Conservation (phyloP, 53 echinoderm and acorn worm species). For the Luidia sarsii region DNA sequence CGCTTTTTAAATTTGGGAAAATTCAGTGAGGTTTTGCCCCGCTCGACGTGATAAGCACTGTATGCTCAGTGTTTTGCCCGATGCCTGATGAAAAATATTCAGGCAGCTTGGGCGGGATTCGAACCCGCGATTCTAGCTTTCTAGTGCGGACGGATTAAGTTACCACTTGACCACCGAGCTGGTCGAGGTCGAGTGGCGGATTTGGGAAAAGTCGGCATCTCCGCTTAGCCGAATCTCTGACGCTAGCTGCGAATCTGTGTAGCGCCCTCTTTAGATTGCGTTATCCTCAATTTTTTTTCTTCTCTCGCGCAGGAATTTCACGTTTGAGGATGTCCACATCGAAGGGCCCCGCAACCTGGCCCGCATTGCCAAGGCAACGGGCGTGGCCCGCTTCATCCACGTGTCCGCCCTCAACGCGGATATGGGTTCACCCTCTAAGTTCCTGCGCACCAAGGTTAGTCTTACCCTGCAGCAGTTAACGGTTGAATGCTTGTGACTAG, state of each 20-base stretch:
- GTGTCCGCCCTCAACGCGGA: constrained; percentile 86
- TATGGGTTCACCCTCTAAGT: constrained; percentile 73
- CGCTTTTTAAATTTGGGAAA: too few relatives aligned
- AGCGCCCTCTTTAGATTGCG: too few relatives aligned
- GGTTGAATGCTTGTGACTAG: too few relatives aligned
- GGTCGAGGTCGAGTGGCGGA: too few relatives aligned
- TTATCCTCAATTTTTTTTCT: not conserved
- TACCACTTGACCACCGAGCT: not conserved
- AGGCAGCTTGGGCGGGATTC: too few relatives aligned
- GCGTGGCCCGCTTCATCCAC: constrained; percentile 79
- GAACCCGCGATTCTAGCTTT: too few relatives aligned
- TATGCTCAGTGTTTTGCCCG: not conserved
- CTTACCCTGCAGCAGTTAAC: not conserved
- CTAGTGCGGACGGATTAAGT: not conserved
- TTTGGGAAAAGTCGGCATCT: too few relatives aligned
- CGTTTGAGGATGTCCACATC: constrained; percentile 83
- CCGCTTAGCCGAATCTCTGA: too few relatives aligned
- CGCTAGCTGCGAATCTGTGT: too few relatives aligned
- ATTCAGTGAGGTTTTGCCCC: too few relatives aligned
- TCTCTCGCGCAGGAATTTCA: constrained; percentile 63
- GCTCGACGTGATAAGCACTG: too few relatives aligned
- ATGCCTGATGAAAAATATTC: too few relatives aligned
- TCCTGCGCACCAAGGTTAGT: constrained; percentile 90
- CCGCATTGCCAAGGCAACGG: constrained; percentile 69
- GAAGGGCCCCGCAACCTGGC: constrained; percentile 77